phyloP scores from a whole-genome alignment of 2,113 vertebrate species.

The Oryzias woworae region DNA sequence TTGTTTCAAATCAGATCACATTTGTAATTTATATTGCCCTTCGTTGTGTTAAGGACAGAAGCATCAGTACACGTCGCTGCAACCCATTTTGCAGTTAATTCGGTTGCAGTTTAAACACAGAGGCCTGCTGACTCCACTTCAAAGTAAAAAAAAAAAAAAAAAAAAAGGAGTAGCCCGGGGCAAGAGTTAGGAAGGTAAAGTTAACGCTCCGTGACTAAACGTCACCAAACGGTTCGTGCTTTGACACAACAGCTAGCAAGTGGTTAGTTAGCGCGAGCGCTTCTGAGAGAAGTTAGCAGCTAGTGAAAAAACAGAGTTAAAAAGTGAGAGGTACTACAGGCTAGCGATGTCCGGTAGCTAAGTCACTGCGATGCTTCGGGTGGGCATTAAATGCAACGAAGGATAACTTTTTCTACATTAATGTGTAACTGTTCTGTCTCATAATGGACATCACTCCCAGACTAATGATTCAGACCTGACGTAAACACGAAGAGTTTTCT shows the following conservation, averaged over 20 bases:
- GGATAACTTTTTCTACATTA: neutral
- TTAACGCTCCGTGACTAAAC: slow-evolving; percentile 34
- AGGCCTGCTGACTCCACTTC: slow-evolving; percentile 64
- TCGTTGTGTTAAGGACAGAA: neutral
- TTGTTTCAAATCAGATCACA: no score
- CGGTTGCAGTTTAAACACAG: slow-evolving; percentile 27
- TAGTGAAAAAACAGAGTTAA: neutral
- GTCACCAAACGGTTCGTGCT: slow-evolving; percentile 36
- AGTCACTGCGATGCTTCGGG: neutral
- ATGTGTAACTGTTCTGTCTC: neutral
- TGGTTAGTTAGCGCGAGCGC: neutral
- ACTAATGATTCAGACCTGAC: neutral
- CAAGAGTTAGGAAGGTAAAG: slow-evolving; percentile 44
- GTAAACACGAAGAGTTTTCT: slow-evolving; percentile 15
- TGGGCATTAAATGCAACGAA: neutral
- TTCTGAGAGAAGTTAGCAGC: neutral
- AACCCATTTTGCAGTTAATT: slow-evolving; percentile 21
- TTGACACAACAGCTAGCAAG: neutral
- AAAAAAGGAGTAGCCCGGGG: slow-evolving; percentile 53
- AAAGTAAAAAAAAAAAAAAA: slow-evolving; percentile 43
- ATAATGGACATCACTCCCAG: neutral
- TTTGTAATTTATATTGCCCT: no score
- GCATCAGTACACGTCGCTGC: neutral
- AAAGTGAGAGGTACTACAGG: slow-evolving; percentile 20
- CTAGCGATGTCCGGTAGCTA: slow-evolving; percentile 45